Base-by-base conservation (phyloP, 2,113 vertebrate genomes). In the Nothocercus nigrocapillus region DNA sequence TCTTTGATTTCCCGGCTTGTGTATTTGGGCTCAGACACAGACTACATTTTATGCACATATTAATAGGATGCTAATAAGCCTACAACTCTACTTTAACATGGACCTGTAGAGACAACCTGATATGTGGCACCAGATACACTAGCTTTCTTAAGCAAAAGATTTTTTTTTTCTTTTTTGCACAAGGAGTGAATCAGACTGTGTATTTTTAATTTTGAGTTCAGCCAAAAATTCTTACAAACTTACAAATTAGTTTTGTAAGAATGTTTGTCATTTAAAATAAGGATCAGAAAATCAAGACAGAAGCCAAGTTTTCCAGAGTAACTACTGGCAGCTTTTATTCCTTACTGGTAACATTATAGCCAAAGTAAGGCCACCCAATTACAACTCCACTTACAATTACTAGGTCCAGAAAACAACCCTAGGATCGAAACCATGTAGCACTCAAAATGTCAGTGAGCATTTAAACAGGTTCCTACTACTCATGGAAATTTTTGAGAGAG, bases 1-100 rank as follows among this genome's bases (percentile, higher is more conserved):
- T 80, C 98, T 99, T 98, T 98, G 98, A 98, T 98, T 98, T 95
- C 89, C 78, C 94, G 70, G 85, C 88, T 97, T 98, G 98, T 98
- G 98, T 98, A 98, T 98, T 98, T 97, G 97, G 96, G 96, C 95
- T 89, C 97, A 98, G 98, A 98, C 97, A 87, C 90, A 97, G 97
- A 98, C 97, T 95, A 94, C 88, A 82, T 94, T 91, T 92, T 92
- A 97, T 98, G 98, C 95, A 93, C 98, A 98, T 98, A 97, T 96
- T 97, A 97, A 97, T 96, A 95, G 96, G 96, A 98, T 98, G 98
- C 96, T 97, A 97, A 98, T 97, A 85, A 93, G 90, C 78, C 97
- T 91, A 89, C 96, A 95, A 89, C 81, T 93, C 91, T 36, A 27
- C 67, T 96, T 96, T 97, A 95, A 92, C 91, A 96, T 79, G 70